phyloP scores from a whole-genome alignment of 2,797 vertebrate genomes.

The Merluccius polli region DNA sequence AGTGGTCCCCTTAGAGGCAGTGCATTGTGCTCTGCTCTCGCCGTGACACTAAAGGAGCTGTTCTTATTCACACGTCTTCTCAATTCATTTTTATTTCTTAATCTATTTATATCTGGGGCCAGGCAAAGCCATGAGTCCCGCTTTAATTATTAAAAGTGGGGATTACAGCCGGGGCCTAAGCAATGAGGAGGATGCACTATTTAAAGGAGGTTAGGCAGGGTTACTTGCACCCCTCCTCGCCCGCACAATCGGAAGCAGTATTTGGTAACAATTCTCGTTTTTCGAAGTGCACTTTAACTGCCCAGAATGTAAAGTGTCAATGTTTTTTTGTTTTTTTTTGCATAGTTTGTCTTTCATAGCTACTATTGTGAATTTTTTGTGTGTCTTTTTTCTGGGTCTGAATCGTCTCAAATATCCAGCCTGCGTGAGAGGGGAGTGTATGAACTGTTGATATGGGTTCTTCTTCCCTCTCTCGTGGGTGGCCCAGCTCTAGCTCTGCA shows the following conservation, averaged over 20 bases:
- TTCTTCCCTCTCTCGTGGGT: constrained; percentile 47
- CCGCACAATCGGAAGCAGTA: background rate
- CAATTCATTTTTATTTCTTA: constrained; percentile 29
- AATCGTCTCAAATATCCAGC: background rate
- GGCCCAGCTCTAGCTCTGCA: constrained; percentile 38
- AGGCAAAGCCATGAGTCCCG: constrained; percentile 23
- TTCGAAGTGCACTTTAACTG: background rate
- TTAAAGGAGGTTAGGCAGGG: background rate
- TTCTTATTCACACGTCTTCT: constrained; percentile 47
- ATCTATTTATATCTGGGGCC: constrained; percentile 41
- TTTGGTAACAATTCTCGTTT: background rate
- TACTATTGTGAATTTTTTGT: no score
- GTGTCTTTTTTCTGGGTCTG: background rate
- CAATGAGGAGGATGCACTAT: background rate
- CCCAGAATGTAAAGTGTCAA: background rate
- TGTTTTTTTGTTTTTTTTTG: background rate
- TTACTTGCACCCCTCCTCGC: background rate
- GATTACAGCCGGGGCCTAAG: background rate
- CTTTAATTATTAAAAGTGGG: background rate
- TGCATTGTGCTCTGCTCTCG: background rate
- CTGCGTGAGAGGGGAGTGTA: constrained; percentile 36
- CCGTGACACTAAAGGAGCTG: constrained; percentile 7
- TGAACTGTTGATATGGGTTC: constrained; percentile 36
- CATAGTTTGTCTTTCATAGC: no score
- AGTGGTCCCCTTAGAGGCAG: background rate